Conservation (phyloP, 2,113 vertebrate genomes). For the Callopanchax toddi region DNA sequence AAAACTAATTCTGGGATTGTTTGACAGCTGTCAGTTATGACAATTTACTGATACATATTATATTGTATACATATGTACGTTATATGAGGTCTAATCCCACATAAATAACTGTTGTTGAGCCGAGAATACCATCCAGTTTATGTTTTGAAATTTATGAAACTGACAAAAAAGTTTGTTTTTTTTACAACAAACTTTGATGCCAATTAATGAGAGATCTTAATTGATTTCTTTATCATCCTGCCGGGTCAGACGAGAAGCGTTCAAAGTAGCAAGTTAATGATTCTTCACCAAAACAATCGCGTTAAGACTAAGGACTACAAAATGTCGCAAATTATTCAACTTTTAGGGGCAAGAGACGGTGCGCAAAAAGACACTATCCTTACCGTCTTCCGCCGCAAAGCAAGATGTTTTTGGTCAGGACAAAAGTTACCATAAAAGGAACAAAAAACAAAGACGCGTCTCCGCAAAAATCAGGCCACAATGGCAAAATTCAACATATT, state of each 20-base stretch:
- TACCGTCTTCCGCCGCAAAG: slow-evolving; percentile 24
- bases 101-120: neutral
- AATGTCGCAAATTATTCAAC: neutral
- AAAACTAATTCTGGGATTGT: slow-evolving; percentile 9
- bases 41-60: neutral
- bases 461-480: slow-evolving; percentile 4
- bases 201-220: no score
- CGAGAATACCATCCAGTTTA: neutral
- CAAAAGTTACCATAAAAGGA: slow-evolving; percentile 49
- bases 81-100: no score
- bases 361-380: slow-evolving; percentile 12
- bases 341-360: slow-evolving; percentile 12
- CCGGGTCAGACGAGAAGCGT: slow-evolving; percentile 1
- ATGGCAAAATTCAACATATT: neutral
- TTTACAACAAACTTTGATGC: no score
- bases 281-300: neutral
- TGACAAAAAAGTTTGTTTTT: no score
- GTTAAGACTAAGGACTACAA: slow-evolving; percentile 3
- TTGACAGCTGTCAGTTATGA: neutral
- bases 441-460: slow-evolving; percentile 18
- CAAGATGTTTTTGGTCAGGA: slow-evolving; percentile 36
- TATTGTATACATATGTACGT: no score
- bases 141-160: neutral
- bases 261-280: neutral
- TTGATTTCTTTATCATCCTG: no score